A percentile compares a stretch with the other conserved stretches of the same genome.
Conservation (phyloP, 1,140 invertebrate species). For the Popillia japonica region DNA sequence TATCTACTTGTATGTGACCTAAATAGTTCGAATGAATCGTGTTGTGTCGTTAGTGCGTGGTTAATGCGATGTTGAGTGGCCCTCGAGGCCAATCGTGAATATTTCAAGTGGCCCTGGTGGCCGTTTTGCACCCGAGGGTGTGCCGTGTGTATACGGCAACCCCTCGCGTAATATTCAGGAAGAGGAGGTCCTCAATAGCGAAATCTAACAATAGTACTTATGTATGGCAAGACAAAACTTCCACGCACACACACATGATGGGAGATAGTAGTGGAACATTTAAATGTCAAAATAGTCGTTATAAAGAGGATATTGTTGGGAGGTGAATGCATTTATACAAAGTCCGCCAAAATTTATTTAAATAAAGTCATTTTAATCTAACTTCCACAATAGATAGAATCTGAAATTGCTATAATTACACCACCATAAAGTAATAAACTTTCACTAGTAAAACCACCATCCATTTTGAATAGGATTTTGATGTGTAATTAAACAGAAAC, state of each 20-base stretch:
- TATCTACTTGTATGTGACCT: too few species aligned
- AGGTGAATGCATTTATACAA: too few species aligned
- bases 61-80: slow-evolving; percentile 2
- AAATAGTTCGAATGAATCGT: background rate
- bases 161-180: background rate
- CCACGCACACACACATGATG: background rate
- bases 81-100: slow-evolving; percentile 24
- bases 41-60: background rate
- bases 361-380: too few species aligned
- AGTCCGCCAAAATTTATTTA: too few species aligned
- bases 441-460: too few species aligned
- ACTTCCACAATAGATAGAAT: too few species aligned
- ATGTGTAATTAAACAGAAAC: too few species aligned
- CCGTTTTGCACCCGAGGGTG: background rate
- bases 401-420: too few species aligned
- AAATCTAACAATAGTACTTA: background rate
- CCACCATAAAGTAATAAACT: too few species aligned
- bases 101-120: slow-evolving; percentile 8
- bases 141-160: background rate
- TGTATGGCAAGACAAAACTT: background rate
- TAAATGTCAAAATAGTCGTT: slow-evolving; percentile 34
- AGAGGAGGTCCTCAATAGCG: background rate
- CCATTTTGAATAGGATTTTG: too few species aligned
- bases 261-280: background rate
- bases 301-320: too few species aligned